phyloP scores from a whole-genome alignment of 1,140 invertebrate genomes.

The Atta colombica region DNA sequence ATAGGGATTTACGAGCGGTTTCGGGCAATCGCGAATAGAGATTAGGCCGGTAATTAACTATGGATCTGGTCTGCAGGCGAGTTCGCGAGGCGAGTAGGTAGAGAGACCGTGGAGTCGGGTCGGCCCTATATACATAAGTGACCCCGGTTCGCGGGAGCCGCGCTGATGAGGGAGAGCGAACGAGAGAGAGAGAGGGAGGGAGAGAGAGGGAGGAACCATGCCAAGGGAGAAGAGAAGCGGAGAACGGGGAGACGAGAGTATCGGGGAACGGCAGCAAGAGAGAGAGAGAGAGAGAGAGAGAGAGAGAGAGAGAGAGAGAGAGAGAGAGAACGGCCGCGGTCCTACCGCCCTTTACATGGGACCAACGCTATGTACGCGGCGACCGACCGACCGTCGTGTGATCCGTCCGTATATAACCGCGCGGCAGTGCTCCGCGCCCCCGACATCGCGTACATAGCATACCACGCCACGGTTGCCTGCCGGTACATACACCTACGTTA shows the following conservation, averaged over 20 bases:
- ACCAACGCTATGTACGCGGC: slow-evolving; percentile 67
- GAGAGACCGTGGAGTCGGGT: slow-evolving; percentile 68
- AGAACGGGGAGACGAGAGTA: slow-evolving; percentile 43
- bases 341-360: slow-evolving; percentile 75
- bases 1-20: slow-evolving; percentile 87
- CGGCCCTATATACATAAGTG: slow-evolving; percentile 82
- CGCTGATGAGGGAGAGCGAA: slow-evolving; percentile 70
- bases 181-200: slow-evolving; percentile 47
- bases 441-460: slow-evolving; percentile 61
- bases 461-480: slow-evolving; percentile 61
- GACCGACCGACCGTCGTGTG: slow-evolving; percentile 71
- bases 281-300: background rate
- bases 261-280: slow-evolving; percentile 45
- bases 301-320: background rate
- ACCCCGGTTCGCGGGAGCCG: slow-evolving; percentile 82
- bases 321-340: slow-evolving; percentile 61
- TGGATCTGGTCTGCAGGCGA: slow-evolving; percentile 85
- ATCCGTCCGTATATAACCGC: slow-evolving; percentile 70
- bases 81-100: slow-evolving; percentile 80
- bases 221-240: slow-evolving; percentile 50
- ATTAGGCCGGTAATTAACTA: slow-evolving; percentile 87
- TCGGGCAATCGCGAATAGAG: slow-evolving; percentile 87
- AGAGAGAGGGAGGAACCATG: slow-evolving; percentile 51
- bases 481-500: slow-evolving; percentile 58
- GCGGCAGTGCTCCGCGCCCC: slow-evolving; percentile 63